Evolutionary conservation across 2,797 vertebrate species (phyloP).

Genomic region (Lacerta agilis): DNA sequence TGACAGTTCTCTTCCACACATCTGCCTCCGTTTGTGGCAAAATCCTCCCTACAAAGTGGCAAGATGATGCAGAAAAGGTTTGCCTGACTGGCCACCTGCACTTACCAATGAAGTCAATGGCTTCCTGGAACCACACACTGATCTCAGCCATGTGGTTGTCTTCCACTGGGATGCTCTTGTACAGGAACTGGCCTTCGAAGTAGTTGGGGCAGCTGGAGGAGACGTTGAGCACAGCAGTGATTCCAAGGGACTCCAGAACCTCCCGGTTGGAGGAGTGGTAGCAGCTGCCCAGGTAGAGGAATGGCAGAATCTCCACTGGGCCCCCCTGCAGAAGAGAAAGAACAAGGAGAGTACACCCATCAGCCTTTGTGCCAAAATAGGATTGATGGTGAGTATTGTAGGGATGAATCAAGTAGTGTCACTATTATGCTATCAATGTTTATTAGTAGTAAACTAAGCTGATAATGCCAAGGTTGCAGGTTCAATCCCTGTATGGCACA

Average conservation of each 20-base stretch:
- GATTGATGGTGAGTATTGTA: background rate
- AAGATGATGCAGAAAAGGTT: background rate
- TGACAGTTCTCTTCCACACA: background rate
- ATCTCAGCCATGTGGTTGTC: constrained; percentile 87
- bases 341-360: accelerated
- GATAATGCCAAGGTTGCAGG: no score
- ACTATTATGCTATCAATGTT: background rate
- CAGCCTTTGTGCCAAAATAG: background rate
- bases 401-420: background rate
- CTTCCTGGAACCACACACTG: constrained; percentile 85
- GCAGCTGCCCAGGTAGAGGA: constrained; percentile 87
- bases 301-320: constrained; percentile 88
- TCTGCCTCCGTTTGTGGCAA: background rate
- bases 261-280: constrained; percentile 84
- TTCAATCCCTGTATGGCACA: no score
- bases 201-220: constrained; percentile 88
- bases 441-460: background rate
- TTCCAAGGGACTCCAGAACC: constrained; percentile 81
- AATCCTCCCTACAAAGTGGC: background rate
- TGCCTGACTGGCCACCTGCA: background rate
- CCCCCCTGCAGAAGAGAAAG: constrained; percentile 75
- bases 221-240: constrained; percentile 89
- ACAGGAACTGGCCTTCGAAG: constrained; percentile 84
- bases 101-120: constrained; percentile 87
- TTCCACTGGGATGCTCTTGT: constrained; percentile 86